Conservation (phyloP, 2,113 vertebrate species). For the Neopipo cinnamomea region DNA sequence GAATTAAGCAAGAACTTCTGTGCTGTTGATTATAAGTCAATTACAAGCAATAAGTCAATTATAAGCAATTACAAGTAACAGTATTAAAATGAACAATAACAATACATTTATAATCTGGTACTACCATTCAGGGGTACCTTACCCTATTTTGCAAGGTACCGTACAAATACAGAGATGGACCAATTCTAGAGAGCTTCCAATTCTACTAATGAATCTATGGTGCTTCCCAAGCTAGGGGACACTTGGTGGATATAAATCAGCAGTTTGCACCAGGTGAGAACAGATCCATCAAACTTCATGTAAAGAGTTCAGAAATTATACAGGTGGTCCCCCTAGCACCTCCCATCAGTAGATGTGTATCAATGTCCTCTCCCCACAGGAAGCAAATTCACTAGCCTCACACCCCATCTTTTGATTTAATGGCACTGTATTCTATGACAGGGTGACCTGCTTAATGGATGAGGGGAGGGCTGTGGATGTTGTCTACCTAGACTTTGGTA, state of each 20-base stretch:
- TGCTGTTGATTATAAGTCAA: not conserved
- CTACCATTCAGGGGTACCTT: not conserved
- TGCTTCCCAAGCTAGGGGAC: not conserved
- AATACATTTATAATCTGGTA: not conserved
- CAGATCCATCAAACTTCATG: not conserved
- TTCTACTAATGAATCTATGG: rapidly evolving
- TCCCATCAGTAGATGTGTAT: not conserved
- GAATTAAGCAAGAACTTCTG: not conserved
- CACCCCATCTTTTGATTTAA: not conserved
- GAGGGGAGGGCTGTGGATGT: not conserved
- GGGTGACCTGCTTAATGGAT: not conserved
- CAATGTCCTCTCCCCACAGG: not conserved
- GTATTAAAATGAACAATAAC: not conserved
- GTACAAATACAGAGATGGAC: not conserved
- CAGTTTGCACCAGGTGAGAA: not conserved
- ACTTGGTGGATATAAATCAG: not conserved
- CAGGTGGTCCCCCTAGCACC: not conserved
- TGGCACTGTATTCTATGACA: not conserved
- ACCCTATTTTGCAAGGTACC: not conserved
- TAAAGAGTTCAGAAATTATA: not conserved
- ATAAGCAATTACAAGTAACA: not conserved
- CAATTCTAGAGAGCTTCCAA: not conserved
- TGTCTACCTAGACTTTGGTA: not conserved
- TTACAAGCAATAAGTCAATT: too few species aligned
- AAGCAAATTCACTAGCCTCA: not conserved